Conservation (phyloP, 2,888 invertebrate species). For the Dolomedes plantarius region DNA sequence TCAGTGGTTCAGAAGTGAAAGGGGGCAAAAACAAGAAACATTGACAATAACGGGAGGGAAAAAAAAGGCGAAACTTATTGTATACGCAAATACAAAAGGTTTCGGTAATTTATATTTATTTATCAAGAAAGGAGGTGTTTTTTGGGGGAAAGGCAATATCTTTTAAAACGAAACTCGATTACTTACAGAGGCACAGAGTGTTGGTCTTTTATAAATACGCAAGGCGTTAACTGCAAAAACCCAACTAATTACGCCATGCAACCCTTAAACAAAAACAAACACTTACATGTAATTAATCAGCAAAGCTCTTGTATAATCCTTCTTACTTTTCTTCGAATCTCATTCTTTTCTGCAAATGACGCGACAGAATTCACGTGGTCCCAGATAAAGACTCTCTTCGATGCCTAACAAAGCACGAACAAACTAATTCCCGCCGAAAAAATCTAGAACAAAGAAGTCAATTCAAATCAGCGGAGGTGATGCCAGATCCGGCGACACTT, state of each 20-base stretch:
- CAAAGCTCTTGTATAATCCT: not conserved
- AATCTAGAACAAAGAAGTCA: constrained; percentile 11
- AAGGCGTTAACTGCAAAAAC: constrained; percentile 12
- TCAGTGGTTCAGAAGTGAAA: not conserved
- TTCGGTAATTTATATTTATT: not conserved
- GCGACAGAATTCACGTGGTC: constrained; percentile 12
- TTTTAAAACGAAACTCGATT: not conserved
- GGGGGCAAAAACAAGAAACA: not conserved
- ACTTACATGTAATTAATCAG: not conserved
- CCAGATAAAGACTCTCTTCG: constrained; percentile 8
- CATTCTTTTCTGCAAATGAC: constrained; percentile 12
- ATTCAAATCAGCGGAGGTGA: constrained; percentile 25
- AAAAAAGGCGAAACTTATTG: not conserved
- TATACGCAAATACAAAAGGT: constrained; percentile 4
- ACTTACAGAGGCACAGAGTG: not conserved
- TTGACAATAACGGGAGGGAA: not conserved
- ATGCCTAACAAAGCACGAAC: constrained; percentile 14
- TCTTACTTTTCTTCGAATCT: not conserved
- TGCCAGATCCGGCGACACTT: constrained; percentile 20
- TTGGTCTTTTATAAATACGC: not conserved
- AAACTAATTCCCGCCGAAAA: constrained; percentile 9
- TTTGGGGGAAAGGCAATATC: not conserved
- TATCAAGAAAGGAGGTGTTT: not conserved
- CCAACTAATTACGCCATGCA: not conserved
- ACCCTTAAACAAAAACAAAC: constrained; percentile 1